Conservation (phyloP, 2,888 invertebrate species). For the Tuberolachnus salignus region DNA sequence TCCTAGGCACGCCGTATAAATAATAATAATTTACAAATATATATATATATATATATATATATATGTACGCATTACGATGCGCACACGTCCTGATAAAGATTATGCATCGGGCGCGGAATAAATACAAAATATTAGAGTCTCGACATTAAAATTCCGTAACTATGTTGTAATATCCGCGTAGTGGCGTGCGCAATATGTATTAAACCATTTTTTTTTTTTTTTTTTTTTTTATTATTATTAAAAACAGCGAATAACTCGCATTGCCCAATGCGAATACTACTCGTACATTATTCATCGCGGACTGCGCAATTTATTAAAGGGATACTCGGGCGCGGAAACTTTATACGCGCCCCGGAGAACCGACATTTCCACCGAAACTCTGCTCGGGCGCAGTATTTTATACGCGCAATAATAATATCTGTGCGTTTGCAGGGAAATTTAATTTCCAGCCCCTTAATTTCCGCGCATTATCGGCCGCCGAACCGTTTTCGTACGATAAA, state of each 20-base stretch:
- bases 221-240: not conserved
- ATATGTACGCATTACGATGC: too few species aligned
- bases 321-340: not conserved
- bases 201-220: not conserved
- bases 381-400: not conserved
- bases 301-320: not conserved
- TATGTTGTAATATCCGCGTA: too few species aligned
- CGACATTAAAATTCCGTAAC: not conserved
- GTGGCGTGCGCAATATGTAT: too few species aligned
- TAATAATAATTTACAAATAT: too few species aligned
- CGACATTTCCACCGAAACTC: not conserved
- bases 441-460: not conserved
- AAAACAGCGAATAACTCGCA: not conserved
- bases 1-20: too few species aligned
- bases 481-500: not conserved
- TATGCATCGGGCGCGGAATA: too few species aligned
- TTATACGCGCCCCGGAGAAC: not conserved
- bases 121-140: too few species aligned
- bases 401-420: not conserved
- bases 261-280: not conserved
- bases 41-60: too few species aligned
- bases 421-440: not conserved
- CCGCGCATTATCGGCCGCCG: not conserved
- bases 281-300: conserved; percentile 30
- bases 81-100: too few species aligned